Evolutionary conservation across 2,113 vertebrate species (phyloP), one percentile per base, ranked within the genome.

Genomic region (Coregonus clupeaformis): DNA sequence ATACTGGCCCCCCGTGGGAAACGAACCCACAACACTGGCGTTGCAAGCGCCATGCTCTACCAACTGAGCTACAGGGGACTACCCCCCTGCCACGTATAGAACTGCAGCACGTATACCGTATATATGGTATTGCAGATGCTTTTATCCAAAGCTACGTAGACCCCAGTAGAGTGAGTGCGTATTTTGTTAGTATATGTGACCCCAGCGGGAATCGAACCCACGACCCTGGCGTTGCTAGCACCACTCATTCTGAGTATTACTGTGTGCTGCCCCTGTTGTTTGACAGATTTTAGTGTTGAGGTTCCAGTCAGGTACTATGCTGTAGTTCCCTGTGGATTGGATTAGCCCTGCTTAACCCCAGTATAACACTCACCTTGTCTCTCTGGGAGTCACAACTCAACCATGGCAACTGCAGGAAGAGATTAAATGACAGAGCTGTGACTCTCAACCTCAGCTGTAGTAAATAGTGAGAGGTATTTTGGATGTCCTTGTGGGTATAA

Each of bases 261-360:
- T 18, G 14, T 52, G 49, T 52, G 14, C 18, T 18, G 16, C 1
- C 13, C 49, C 4, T 18, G 49, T 14, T 18, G 49, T 52, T 49
- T 9, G 7, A 1, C 71, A 71, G 59, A 49, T 87, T 82, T 84
- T 81, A 82, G 60, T 85, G 72, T 69, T 24, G 79, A 52, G 49
- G 16, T 4, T 16, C 16, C 72, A 72, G 77, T 85, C 86, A 71
- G 77, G 77, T 30, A 9, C 63, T 68, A 55, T n/a, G 5, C 16
- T 73, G 9, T 80, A 79, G 74, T 79, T 74, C 82, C 67, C 74
- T 73, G 36, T 42, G 36, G 36, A 42, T 42, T 42, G 36, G 36
- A 42, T 42, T 42, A 42, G 5, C 55, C 57, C 52, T n/a, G 69
- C 85, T 82, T 75, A 85, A 85, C 80, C 71, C 49, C n/a, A 1